Evolutionary conservation across 2,888 invertebrate genomes (phyloP), one percentile per base, ranked within the genome.

Genomic region (Eupithecia dodoneata): DNA sequence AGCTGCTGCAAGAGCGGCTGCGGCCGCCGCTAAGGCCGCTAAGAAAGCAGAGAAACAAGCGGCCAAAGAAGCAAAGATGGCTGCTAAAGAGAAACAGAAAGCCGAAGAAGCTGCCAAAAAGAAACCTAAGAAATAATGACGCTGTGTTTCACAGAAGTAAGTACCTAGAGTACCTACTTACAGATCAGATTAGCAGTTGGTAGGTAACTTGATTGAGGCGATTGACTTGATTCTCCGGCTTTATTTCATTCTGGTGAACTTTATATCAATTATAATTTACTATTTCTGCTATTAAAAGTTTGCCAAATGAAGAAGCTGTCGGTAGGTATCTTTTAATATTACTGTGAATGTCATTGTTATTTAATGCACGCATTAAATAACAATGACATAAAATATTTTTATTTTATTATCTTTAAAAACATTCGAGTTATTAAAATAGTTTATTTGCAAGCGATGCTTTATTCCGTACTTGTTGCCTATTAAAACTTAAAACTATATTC

Each of bases 41-140:
- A 76, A 73, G 71, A 76, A 75, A 59, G 75, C 42, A 52, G 70
- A 70, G 45, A 70, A 77, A 74, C 30, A 74, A 77, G 67, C 67
- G 45, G 71, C 47, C 10, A 49, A 12, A 18, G 70, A 18, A 70
- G 70, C 70, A 18, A 47, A 18, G 47, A 4, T 9, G 18, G 70
- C 45, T 6, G 70, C 70, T n/a, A 70, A 70, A 30, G 15, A 45
- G 18, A 70, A 70, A 13, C n/a, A 45, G 45, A 12, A 12, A 13
- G 70, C 47, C 7, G 70, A n/a, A 18, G 47, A 47, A 45, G 47
- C 30, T 5, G 45, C n/a, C 0, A 42, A 67, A 49, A 47, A 70
- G 47, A 70, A 47, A 2, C 5, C 0, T 18, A 30, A 47, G 12
- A 70, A 70, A 18, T 4, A 2, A 47, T 45, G 42, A 42, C 30